These are phyloP conservation scores for Trichonephila clavipes DNA, from an alignment of 1,140 invertebrate species.

Conservation along the genomic window DNA sequence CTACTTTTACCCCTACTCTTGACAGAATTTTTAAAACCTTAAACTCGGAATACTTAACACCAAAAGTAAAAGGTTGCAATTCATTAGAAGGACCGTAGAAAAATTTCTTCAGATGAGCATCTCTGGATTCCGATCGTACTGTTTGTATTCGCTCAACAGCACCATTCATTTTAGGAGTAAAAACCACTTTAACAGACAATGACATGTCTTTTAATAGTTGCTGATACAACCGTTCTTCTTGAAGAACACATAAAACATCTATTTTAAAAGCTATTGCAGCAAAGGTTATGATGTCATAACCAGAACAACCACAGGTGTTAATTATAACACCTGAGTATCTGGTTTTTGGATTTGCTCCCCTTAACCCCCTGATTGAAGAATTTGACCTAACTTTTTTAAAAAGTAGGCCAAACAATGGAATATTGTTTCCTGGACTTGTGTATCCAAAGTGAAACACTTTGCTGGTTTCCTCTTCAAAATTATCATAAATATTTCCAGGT, in stretches of 20 bases:
- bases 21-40: conserved; percentile 95
- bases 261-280: conserved; percentile 97
- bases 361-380: conserved; percentile 84
- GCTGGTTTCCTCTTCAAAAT: conserved; percentile 94
- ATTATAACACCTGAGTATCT: conserved; percentile 93
- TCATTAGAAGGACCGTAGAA: conserved; percentile 93
- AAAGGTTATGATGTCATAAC: conserved; percentile 84
- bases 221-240: conserved; percentile 97
- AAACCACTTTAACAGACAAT: conserved; percentile 94
- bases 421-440: conserved; percentile 89
- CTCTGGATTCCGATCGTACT: conserved; percentile 87
- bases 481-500: conserved; percentile 94
- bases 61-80: conserved; percentile 94
- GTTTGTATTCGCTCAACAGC: conserved; percentile 91
- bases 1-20: conserved; percentile 81
- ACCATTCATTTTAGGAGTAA: conserved; percentile 97
- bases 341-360: conserved; percentile 63
- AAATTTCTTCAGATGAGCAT: conserved; percentile 93
- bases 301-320: conserved; percentile 89
- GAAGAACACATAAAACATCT: conserved; percentile 95
- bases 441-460: conserved; percentile 97
- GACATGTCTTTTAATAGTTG: conserved; percentile 96
- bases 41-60: conserved; percentile 92
- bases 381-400: conserved; percentile 91
- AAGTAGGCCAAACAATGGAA: conserved; percentile 92